Base-by-base conservation (phyloP, 2,113 vertebrate species). In the Eublepharis macularius region DNA sequence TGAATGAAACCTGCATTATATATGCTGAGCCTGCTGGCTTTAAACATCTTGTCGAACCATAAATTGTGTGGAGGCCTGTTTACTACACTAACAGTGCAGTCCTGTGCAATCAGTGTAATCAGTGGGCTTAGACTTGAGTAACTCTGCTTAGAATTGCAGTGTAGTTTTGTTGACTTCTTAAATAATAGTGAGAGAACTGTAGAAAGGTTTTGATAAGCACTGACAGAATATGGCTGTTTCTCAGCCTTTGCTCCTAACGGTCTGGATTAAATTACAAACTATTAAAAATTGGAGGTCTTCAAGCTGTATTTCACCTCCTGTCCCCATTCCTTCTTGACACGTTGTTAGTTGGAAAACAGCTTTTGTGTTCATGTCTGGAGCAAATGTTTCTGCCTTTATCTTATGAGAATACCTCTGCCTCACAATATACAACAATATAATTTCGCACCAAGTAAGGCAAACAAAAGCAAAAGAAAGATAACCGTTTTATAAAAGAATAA, bases 221-320 rank as follows among this genome's bases (percentile, higher is more conserved):
- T 83, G 78, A 39, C 43, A 83, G 70, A 78, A 72, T 26, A 34
- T n/a, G 72, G 66, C 29, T 76, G 9, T 72, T 74, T 87, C 77
- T 90, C 70, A 49, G 39, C 80, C 6, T 43, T 9, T 85, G 9
- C 78, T 82, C 72, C 39, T 90, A 57, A 90, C 57, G 84, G 34
- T 60, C 6, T 88, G 81, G 78, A 49, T n/a, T 21, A 29, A 29
- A 21, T 11, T 47, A 60, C 63, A 49, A 47, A 45, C 76, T 49
- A 1, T 45, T 80, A 41, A 45, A 26, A 80, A 10, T 72, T 89
- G 36, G 39, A 60, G 49, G 51, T 77, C 43, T 65, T 81, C 66
- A 77, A 66, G 54, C 69, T 83, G 39, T 36, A 0, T 43, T 70
- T 81, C 19, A 7, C 43, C 47, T 12, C 63, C 12, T 26, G 4